phyloP scores from a whole-genome alignment of 2,113 vertebrate genomes.

The Rostratula benghalensis region DNA sequence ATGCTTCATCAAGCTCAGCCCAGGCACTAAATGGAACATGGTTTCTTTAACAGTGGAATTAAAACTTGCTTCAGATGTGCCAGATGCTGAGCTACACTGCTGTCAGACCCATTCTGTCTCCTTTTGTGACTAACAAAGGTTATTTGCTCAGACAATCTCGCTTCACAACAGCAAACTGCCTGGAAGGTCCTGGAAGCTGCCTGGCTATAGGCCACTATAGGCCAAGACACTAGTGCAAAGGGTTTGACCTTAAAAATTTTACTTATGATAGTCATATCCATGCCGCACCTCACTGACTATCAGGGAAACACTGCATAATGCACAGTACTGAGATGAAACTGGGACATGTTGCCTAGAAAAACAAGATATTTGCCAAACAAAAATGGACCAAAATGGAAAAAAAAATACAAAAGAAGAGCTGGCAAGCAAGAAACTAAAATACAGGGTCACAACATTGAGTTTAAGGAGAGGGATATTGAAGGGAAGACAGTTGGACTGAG shows the following conservation, averaged over 20 bases:
- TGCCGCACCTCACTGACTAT: not conserved
- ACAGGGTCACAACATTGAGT: not conserved
- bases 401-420: not conserved
- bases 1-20: not conserved
- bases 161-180: not conserved
- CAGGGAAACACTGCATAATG: not conserved
- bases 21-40: not conserved
- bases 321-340: not conserved
- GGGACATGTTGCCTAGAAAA: not conserved
- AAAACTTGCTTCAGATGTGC: slow-evolving; percentile 27
- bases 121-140: not conserved
- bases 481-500: not conserved
- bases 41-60: slow-evolving; percentile 6
- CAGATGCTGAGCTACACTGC: not conserved
- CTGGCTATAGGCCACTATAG: not conserved
- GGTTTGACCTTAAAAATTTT: not conserved
- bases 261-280: not conserved
- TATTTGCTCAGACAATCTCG: not conserved
- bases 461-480: not conserved
- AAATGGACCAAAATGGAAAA: not conserved
- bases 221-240: not conserved
- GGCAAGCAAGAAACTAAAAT: not conserved
- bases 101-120: not conserved
- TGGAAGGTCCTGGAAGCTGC: not conserved
- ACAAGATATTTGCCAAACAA: not conserved